Percentiles rank a stretch among this genome's conserved stretches.
Evolutionary conservation across 23 tunicate genomes (phyloP).

Genomic region (Trididemnum clinides): DNA sequence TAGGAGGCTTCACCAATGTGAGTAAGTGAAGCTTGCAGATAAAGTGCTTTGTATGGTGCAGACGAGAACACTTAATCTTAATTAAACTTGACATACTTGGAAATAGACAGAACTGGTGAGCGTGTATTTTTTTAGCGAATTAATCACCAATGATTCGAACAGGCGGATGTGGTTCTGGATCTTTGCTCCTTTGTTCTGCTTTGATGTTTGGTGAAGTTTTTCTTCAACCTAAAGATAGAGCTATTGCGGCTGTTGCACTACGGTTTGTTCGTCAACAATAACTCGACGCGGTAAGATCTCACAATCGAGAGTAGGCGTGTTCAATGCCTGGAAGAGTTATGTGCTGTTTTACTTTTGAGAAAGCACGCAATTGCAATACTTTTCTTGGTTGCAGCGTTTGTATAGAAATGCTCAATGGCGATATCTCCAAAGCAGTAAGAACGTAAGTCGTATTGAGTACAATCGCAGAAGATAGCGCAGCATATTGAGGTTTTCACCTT

Average conservation of each 20-base stretch:
- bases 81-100: no score
- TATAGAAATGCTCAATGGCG: no score
- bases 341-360: background rate
- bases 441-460: background rate
- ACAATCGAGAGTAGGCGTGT: no score
- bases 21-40: no score
- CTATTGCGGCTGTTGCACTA: no score
- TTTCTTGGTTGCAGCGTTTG: no score
- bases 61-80: no score
- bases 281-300: no score
- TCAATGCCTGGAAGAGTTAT: background rate
- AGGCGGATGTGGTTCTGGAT: slow-evolving; percentile 86
- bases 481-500: slow-evolving; percentile 35
- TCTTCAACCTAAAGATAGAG: slow-evolving; percentile 57
- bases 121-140: slow-evolving; percentile 79
- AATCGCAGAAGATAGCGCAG: background rate
- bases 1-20: no score
- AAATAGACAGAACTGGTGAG: slow-evolving; percentile 60
- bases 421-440: background rate
- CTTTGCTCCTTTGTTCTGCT: slow-evolving; percentile 59
- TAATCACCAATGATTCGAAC: slow-evolving; percentile 84
- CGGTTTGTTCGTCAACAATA: no score
- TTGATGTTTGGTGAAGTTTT: slow-evolving; percentile 55
- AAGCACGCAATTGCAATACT: no score
- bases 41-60: no score